Evolutionary conservation across 92 coral and sea anemone genomes (phyloP).

Genomic region (Zoanthus solanderi): DNA sequence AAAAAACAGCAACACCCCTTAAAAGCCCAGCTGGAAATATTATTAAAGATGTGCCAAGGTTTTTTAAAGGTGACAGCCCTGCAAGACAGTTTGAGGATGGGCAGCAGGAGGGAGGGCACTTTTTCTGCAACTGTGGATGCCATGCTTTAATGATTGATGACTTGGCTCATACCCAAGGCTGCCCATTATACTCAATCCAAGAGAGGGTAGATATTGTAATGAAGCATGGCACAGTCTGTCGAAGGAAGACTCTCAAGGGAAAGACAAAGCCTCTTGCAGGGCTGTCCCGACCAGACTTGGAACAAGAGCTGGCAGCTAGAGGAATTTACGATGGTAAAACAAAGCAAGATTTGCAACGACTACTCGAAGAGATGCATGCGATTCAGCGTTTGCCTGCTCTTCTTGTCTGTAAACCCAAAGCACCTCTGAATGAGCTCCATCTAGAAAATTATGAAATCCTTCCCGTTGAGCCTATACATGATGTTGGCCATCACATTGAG

Average conservation of each 20-base stretch:
- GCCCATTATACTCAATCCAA: constrained; percentile 28
- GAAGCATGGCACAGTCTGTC: constrained; percentile 8
- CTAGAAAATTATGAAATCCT: constrained; percentile 9
- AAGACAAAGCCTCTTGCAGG: constrained; percentile 41
- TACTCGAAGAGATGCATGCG: constrained; percentile 20
- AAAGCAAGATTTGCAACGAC: constrained; percentile 50
- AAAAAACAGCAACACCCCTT: background rate
- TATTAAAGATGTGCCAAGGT: constrained; percentile 34
- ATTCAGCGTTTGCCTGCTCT: constrained; percentile 2
- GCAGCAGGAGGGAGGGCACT: constrained; percentile 60
- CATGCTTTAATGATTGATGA: constrained; percentile 41
- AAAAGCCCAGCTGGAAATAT: constrained; percentile 8
- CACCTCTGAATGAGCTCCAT: background rate
- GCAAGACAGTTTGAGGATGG: constrained; percentile 8
- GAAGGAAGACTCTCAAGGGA: constrained; percentile 13
- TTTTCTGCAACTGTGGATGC: constrained; percentile 47
- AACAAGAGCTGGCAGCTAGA: constrained; percentile 53
- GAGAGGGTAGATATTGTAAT: constrained; percentile 16
- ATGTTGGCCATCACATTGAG: background rate
- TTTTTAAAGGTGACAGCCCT: constrained; percentile 24
- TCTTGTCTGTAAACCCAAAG: background rate
- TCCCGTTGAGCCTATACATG: background rate
- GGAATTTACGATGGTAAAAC: constrained; percentile 55
- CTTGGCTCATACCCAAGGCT: constrained; percentile 53
- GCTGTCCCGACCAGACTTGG: constrained; percentile 40